A percentile compares a stretch with the other conserved stretches of the same genome.
These are phyloP conservation scores for Melikaiella ostensackeni DNA, from an alignment of 2,888 invertebrate genomes.

Conservation along the genomic window DNA sequence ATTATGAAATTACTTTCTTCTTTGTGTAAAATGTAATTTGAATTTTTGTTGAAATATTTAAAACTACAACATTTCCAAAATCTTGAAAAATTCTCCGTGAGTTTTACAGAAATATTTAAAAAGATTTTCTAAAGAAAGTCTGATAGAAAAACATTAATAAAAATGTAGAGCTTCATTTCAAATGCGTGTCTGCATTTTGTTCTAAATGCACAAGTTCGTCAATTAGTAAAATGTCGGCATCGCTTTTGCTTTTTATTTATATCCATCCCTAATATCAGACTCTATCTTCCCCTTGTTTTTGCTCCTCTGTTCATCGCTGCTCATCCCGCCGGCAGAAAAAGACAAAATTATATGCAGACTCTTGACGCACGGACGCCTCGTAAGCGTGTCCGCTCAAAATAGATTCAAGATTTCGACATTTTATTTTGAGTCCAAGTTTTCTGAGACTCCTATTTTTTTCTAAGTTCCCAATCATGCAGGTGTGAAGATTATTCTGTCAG, in stretches of 20 bases:
- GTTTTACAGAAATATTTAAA: no score
- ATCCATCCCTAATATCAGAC: slow-evolving; percentile 4
- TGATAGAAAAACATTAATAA: no score
- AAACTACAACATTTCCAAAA: no score
- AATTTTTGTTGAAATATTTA: no score
- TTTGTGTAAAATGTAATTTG: no score
- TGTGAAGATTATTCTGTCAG: background rate
- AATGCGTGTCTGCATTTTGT: background rate
- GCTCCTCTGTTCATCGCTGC: background rate
- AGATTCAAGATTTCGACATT: slow-evolving; percentile 36
- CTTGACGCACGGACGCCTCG: slow-evolving; percentile 23
- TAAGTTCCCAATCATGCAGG: background rate
- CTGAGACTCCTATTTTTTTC: background rate
- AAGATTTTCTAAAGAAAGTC: no score
- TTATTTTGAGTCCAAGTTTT: slow-evolving; percentile 6
- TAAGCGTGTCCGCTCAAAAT: slow-evolving; percentile 28
- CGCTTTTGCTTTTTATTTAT: slow-evolving; percentile 11
- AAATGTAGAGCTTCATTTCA: background rate
- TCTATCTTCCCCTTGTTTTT: slow-evolving; percentile 10
- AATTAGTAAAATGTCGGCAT: slow-evolving; percentile 8
- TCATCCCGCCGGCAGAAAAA: slow-evolving; percentile 14
- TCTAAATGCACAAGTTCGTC: background rate
- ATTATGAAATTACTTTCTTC: no score
- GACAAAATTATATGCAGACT: slow-evolving; percentile 27
- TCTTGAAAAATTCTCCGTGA: no score